These are phyloP conservation scores for Druon quercuslanigerum DNA, from an alignment of 1,140 invertebrate genomes.

Conservation along the genomic window DNA sequence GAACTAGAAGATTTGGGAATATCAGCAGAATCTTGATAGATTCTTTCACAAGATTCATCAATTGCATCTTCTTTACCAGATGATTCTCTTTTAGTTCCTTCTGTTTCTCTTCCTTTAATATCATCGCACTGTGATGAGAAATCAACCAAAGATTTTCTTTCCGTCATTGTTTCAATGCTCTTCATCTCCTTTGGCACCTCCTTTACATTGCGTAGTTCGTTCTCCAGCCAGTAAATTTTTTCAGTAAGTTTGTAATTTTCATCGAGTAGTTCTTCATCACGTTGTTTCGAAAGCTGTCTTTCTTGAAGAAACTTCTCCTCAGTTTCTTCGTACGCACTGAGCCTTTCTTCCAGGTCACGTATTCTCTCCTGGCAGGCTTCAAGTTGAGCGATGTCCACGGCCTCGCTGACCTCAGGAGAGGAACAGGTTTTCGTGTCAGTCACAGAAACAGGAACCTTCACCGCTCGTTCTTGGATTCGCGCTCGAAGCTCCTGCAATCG, in stretches of 20 bases:
- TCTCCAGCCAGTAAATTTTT: conserved; percentile 58
- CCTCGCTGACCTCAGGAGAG: conserved; percentile 33
- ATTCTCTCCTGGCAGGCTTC: conserved; percentile 55
- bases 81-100: neutral
- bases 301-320: conserved; percentile 49
- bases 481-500: conserved; percentile 66
- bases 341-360: conserved; percentile 62
- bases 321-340: conserved; percentile 48
- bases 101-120: neutral
- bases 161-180: conserved; percentile 45
- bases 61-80: too few relatives aligned
- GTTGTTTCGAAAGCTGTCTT: conserved; percentile 53
- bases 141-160: conserved; percentile 28
- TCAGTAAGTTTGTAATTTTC: conserved; percentile 64
- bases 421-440: conserved; percentile 50
- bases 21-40: neutral
- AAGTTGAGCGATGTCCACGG: conserved; percentile 42
- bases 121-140: conserved; percentile 6
- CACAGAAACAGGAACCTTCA: conserved; percentile 50
- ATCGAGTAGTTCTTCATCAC: conserved; percentile 63
- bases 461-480: conserved; percentile 66
- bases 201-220: conserved; percentile 45
- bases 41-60: neutral
- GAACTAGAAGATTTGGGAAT: neutral
- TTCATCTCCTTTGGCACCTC: conserved; percentile 26